These are phyloP conservation scores for Ailuropoda melanoleuca DNA, from an alignment of 2,113 vertebrate species.

Conservation along the genomic window DNA sequence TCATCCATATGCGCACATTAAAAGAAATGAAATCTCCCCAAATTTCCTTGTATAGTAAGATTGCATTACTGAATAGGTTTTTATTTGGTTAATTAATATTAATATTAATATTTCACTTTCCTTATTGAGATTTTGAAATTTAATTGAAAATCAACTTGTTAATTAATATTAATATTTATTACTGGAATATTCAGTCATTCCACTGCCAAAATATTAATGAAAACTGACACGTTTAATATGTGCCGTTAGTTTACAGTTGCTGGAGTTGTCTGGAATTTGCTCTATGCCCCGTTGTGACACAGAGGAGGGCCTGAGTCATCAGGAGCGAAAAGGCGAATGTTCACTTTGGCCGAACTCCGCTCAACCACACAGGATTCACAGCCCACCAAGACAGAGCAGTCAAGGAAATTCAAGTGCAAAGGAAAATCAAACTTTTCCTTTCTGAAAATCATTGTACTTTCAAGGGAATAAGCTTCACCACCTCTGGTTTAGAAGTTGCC, in stretches of 20 bases:
- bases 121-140: not conserved
- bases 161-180: not conserved
- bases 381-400: not conserved
- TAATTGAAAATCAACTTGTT: not conserved
- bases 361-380: not conserved
- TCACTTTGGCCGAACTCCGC: slow-evolving; percentile 13
- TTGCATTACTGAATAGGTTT: not conserved
- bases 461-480: not conserved
- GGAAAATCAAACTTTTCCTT: not conserved
- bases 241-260: no score
- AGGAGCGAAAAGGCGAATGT: not conserved
- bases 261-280: not conserved
- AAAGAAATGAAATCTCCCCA: not conserved
- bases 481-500: not conserved
- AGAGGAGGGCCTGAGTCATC: slow-evolving; percentile 1
- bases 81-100: not conserved
- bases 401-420: not conserved
- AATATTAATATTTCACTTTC: not conserved
- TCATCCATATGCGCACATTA: not conserved
- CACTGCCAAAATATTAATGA: no score
- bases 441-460: not conserved
- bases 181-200: not conserved
- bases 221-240: not conserved
- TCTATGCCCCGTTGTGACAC: slow-evolving; percentile 3
- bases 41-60: not conserved